Conservation (phyloP, 2,797 vertebrate genomes). For the Erithacus rubecula region DNA sequence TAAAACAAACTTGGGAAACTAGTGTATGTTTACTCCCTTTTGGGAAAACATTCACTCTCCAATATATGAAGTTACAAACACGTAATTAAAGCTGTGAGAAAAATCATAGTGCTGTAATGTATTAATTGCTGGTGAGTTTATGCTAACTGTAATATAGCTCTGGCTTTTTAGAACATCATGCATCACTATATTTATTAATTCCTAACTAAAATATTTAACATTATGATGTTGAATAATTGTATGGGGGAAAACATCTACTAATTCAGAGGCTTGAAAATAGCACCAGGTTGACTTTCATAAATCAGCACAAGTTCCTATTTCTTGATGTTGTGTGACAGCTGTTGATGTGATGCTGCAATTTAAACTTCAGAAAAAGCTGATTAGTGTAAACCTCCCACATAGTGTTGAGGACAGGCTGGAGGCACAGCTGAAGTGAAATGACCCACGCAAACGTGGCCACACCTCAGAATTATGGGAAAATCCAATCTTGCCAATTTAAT, state of each 20-base stretch:
- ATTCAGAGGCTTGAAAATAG: not conserved
- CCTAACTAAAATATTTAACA: not conserved
- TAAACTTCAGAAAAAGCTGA: slow-evolving; percentile 59
- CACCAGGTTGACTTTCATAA: not conserved
- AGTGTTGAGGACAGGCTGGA: not conserved
- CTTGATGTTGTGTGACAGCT: slow-evolving; percentile 32
- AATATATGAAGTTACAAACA: not conserved
- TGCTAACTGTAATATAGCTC: not conserved
- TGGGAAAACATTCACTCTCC: not conserved
- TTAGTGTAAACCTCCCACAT: slow-evolving; percentile 45
- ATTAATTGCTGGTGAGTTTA: not conserved
- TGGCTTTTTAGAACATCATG: not conserved
- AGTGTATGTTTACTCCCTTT: not conserved
- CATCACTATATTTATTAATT: slow-evolving; percentile 4
- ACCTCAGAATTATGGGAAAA: not conserved
- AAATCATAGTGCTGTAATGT: not conserved
- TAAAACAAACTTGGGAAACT: not conserved
- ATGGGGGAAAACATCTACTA: not conserved
- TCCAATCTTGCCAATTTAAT: not conserved
- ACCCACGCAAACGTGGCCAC: not conserved
- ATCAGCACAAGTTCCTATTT: not conserved
- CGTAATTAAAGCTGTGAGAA: not conserved
- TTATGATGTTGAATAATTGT: not conserved
- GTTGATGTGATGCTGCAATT: slow-evolving; percentile 31
- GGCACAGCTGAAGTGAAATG: not conserved